Evolutionary conservation across 1,140 invertebrate genomes (phyloP), one percentile per base, ranked within the genome.

Genomic region (Tetramorium simillimum): DNA sequence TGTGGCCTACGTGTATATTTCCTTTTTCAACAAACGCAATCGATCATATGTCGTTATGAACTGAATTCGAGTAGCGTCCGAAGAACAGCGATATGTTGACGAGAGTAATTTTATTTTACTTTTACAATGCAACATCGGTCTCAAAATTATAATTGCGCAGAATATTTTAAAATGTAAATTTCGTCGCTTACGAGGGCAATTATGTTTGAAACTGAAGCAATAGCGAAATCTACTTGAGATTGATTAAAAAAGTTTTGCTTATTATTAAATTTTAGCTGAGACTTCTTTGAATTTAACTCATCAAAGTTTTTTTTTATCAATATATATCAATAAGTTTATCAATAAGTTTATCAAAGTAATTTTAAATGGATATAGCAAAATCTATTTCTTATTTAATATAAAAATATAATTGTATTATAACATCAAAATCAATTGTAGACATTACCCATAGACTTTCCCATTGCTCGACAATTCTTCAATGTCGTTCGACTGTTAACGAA

Each of bases 1-100:
- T 60, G 21, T 46, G 78, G 28, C 12, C 16, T 72, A 73, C 43
- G 24, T 46, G 51, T 60, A 43, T 75, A 60, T 84, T 51, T 82
- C 56, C 53, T 46, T 84, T 75, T 84, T 60, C 5, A 40, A 24
- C n/a, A 16, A 37, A 67, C 62, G 60, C 37, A 58, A 75, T 60
- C 40, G 24, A 60, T 84, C 53, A 70, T 56, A 28, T 43, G 16
- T n/a, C 58, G 56, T 65, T 46, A 70, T 7, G 16, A 24, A 28
- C 62, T 53, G n/a, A 60, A 82, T n/a, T 60, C 16, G 9, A 58
- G 10, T 53, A 53, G 33, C 21, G 12, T 24, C 56, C 14, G 12
- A 43, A n/a, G 10, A 69, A 69, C n/a, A 60, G 16, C 51, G 14
- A 73, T 73, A 60, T 46, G 46, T 69, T 24, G 0, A 69, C 46